Conservation (phyloP, 2,888 invertebrate species). For the Bombylius discolor region DNA sequence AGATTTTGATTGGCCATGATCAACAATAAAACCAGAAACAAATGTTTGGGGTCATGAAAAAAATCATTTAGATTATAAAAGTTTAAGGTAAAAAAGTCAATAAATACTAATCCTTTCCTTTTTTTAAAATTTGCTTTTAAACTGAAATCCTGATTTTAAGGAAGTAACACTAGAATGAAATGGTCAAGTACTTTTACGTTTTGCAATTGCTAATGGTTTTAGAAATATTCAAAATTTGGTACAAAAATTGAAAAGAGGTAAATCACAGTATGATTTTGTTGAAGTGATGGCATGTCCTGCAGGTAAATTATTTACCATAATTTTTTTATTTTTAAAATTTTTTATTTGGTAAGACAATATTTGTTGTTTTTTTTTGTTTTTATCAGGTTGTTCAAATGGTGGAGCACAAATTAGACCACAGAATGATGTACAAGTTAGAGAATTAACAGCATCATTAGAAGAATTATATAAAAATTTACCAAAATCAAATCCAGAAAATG, state of each 20-base stretch:
- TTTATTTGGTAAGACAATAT: too few species aligned
- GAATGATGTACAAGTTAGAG: too few species aligned
- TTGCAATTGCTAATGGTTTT: constrained; percentile 92
- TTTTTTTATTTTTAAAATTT: neutral
- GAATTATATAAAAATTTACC: too few species aligned
- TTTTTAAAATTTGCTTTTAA: neutral
- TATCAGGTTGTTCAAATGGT: too few species aligned
- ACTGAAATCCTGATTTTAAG: constrained; percentile 81
- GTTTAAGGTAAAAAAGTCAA: constrained; percentile 39
- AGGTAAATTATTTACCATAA: constrained; percentile 41
- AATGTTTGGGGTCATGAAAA: constrained; percentile 45
- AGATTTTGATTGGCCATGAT: constrained; percentile 57
- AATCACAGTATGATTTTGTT: constrained; percentile 83
- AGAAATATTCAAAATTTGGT: constrained; percentile 96
- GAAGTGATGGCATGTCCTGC: constrained; percentile 99
- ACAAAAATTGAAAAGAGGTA: constrained; percentile 85
- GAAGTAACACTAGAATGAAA: constrained; percentile 66
- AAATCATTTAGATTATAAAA: constrained; percentile 52
- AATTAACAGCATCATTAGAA: too few species aligned
- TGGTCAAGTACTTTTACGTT: constrained; percentile 57
- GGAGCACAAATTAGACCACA: too few species aligned
- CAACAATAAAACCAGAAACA: constrained; percentile 21
- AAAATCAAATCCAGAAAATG: too few species aligned
- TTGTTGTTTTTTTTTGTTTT: too few species aligned
- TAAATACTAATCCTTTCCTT: too few species aligned